Evolutionary conservation across 2,888 invertebrate species (phyloP), one percentile per base, ranked within the genome.

Genomic region (Dryobota labecula): DNA sequence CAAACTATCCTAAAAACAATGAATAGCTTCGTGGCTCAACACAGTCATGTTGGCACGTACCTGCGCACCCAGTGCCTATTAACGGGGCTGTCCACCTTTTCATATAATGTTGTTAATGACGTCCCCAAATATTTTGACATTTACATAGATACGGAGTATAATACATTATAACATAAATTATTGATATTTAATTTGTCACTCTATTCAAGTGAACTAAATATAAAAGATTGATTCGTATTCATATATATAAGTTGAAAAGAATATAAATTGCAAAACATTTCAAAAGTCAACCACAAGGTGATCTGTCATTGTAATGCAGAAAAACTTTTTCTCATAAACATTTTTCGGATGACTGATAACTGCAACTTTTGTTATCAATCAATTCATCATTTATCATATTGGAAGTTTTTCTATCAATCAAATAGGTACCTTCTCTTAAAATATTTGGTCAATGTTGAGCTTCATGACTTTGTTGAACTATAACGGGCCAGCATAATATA

Each of bases 181-280:
- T 56, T 13, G 2, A 51, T 24, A 18, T 51, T 51, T 24, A 18
- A 43, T 51, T n/a, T 38, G 30, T 2, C 11, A 56, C 20, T 30
- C 8, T 0, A 20, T 56, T 7, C 36, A 13, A 36, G 7, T 1
- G 15, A 20, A 41, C 13, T 43, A 20, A n/a, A 6, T 24, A 24
- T 33, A 53, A 3, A 45, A 27, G 27, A 51, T 45, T 38, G 6
- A 30, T 11, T 56, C 5, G 7, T 13, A 36, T 15, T 45, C 15
- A 13, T 60, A 36, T 2, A n/a, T 36, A 6, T 27, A 33, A 11
- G 8, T 24, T 56, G 11, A 49, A 20, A 36, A 36, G 24, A 45
- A 30, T n/a, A 51, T 69, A 47, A 49, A 77, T 41, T 18, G 33
- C n/a, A n/a, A 7, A 58, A n/a, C 53, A 70, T 76, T 43, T 38